These are phyloP conservation scores for Camponotus vicinus DNA, from an alignment of 1,140 invertebrate genomes.

Conservation along the genomic window DNA sequence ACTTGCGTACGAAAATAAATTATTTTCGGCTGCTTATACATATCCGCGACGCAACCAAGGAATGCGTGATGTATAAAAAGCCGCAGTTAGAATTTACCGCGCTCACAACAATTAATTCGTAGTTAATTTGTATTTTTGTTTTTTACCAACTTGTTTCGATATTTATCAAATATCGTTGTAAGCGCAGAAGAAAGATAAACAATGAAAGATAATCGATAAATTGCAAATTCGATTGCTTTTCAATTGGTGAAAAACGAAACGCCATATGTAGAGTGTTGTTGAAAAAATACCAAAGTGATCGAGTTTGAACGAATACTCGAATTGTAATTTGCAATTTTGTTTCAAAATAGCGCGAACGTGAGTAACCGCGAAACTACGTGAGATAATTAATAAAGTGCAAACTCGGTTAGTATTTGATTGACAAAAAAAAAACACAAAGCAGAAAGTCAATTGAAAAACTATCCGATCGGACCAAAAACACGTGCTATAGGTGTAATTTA, in stretches of 20 bases:
- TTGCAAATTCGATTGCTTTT: constrained; percentile 20
- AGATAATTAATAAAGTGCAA: constrained; percentile 1
- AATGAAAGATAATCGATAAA: constrained; percentile 36
- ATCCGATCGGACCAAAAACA: not conserved
- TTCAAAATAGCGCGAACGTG: constrained; percentile 15
- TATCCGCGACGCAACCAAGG: not conserved
- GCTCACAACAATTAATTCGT: not conserved
- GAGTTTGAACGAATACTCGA: constrained; percentile 20
- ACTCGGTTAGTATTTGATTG: constrained; percentile 11
- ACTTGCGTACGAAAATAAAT: constrained; percentile 19
- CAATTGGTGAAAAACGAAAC: constrained; percentile 27
- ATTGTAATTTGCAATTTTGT: constrained; percentile 50
- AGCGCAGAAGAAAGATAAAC: constrained; percentile 2
- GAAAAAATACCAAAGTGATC: constrained; percentile 38
- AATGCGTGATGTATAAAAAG: not conserved
- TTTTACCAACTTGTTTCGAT: not conserved
- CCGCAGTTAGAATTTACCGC: not conserved
- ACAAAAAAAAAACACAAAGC: constrained; percentile 1
- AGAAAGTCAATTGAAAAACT: constrained; percentile 18
- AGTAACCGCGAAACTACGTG: constrained; percentile 9
- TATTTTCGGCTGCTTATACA: constrained; percentile 39
- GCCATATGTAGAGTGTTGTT: constrained; percentile 2
- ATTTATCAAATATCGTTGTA: constrained; percentile 3
- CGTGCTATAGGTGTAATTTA: not conserved
- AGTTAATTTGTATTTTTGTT: not conserved